Evolutionary conservation across 2,113 vertebrate species (phyloP).

Genomic region (Illadopsis cleaveri): DNA sequence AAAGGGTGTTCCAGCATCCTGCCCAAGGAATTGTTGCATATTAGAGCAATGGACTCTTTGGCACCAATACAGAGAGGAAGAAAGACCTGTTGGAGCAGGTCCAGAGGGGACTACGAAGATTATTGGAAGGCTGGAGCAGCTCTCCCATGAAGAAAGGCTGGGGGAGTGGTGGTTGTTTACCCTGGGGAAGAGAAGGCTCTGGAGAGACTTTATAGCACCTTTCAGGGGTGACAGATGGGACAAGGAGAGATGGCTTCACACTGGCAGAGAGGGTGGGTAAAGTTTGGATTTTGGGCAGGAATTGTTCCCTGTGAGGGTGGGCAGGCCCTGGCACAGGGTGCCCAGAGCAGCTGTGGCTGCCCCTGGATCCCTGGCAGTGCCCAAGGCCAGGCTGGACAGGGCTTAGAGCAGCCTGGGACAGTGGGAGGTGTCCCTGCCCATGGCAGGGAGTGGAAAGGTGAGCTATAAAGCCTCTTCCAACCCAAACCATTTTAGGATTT

Average conservation of each 20-base stretch:
- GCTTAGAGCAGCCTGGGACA: fast-evolving
- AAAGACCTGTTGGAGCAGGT: background rate
- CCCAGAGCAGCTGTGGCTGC: background rate
- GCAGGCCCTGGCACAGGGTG: background rate
- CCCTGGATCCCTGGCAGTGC: background rate
- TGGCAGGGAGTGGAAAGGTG: background rate
- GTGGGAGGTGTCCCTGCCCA: background rate
- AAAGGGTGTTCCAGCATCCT: background rate
- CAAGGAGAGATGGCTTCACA: background rate
- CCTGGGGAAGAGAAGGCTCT: background rate
- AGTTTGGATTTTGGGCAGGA: background rate
- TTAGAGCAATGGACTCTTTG: background rate
- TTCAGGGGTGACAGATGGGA: background rate
- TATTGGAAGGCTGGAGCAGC: no score
- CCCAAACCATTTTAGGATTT: background rate
- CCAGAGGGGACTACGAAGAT: background rate
- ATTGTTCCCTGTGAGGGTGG: fast-evolving
- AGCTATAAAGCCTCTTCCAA: background rate
- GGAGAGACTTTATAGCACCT: background rate
- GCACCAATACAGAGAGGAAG: background rate
- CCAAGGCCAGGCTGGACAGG: fast-evolving
- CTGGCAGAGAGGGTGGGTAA: background rate
- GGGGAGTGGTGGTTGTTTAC: background rate
- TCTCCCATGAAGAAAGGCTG: background rate
- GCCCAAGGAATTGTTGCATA: background rate